Conservation (phyloP, 2,888 invertebrate species). For the Beris morrisii region DNA sequence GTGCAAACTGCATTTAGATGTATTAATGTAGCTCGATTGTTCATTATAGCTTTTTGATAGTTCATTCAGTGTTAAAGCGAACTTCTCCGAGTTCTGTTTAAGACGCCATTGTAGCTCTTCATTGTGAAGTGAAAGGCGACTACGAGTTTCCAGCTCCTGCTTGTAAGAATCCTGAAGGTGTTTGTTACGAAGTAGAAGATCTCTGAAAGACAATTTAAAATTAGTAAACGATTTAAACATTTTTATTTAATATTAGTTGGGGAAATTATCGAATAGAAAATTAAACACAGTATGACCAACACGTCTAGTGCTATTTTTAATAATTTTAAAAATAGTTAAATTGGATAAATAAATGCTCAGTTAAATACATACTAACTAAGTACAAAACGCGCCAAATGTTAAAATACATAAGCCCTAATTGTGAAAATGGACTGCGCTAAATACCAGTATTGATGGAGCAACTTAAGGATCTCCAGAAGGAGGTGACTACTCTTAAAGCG, state of each 20-base stretch:
- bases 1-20: constrained; percentile 37
- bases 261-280: neutral
- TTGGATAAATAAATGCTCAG: too few species aligned
- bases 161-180: constrained; percentile 72
- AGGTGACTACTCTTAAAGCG: too few species aligned
- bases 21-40: constrained; percentile 32
- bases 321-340: too few species aligned
- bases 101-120: constrained; percentile 88
- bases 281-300: too few species aligned
- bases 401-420: too few species aligned
- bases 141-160: constrained; percentile 76
- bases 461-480: too few species aligned
- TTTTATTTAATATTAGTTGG: neutral
- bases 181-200: constrained; percentile 70
- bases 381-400: too few species aligned
- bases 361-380: too few species aligned
- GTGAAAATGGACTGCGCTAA: too few species aligned
- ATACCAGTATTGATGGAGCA: too few species aligned
- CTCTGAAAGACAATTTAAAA: constrained; percentile 55
- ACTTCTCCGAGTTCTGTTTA: constrained; percentile 77
- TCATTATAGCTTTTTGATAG: constrained; percentile 45
- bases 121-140: constrained; percentile 76
- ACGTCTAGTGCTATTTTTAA: too few species aligned
- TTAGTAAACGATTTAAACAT: neutral
- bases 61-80: constrained; percentile 51